phyloP scores from a whole-genome alignment of 2,888 invertebrate genomes.

The Blera fallax region DNA sequence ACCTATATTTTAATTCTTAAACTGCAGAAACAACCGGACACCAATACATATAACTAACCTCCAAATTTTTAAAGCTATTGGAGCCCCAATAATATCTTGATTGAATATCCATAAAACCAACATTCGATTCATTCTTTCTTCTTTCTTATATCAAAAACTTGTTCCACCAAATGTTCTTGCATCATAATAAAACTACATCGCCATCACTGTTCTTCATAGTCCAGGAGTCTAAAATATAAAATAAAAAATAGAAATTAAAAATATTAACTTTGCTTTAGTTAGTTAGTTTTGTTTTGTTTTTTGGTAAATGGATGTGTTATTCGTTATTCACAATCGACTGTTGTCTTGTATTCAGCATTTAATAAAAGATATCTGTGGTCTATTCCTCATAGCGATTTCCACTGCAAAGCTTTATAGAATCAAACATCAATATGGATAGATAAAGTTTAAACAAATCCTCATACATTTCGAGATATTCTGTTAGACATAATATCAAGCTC shows the following conservation, averaged over 20 bases:
- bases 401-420: conserved; percentile 60
- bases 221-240: conserved; percentile 20
- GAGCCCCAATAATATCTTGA: background rate
- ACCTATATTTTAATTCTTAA: background rate
- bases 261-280: background rate
- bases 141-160: background rate
- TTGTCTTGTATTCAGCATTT: conserved; percentile 45
- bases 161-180: background rate
- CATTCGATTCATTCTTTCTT: background rate
- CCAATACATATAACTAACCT: no score
- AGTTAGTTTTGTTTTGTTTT: background rate
- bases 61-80: background rate
- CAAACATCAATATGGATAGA: conserved; percentile 7
- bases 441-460: conserved; percentile 3
- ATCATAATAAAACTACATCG: conserved; percentile 15
- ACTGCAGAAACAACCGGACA: background rate
- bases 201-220: conserved; percentile 30
- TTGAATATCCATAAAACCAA: background rate
- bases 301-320: background rate
- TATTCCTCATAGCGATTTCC: conserved; percentile 48
- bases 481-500: background rate
- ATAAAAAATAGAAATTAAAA: background rate
- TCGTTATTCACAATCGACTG: background rate
- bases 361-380: conserved; percentile 59
- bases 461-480: background rate